Base-by-base conservation (phyloP, 2,888 invertebrate species). In the Polylopha cassiicola region DNA sequence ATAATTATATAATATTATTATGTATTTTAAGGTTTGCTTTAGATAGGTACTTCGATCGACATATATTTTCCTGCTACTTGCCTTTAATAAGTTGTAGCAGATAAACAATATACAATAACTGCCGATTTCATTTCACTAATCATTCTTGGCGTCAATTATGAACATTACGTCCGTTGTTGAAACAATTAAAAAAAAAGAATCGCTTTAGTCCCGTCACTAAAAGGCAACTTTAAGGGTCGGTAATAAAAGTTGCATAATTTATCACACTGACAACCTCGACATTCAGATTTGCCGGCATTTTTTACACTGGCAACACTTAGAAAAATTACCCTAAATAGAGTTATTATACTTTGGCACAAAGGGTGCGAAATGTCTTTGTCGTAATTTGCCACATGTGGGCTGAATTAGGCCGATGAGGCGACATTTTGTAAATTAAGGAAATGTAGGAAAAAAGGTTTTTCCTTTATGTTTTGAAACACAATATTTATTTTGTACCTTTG, bases 211-310 rank as follows among this genome's bases (percentile, higher is more conserved):
- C 7, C 2, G n/a, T 10, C 17, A 9, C 3, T 2, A 6, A 13
- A 11, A 23, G 28, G 29, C 17, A 17, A 10, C 17, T 18, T 10
- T 41, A 37, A 32, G 28, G 8, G 3, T 10, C 18, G 9, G 18
- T 49, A 46, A 49, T 48, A 51, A 45, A 49, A 49, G 34, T 47
- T 47, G 48, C 39, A 49, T 47, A 51, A 49, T 51, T 47, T 51
- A 46, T 51, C 46, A 44, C 20, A 11, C 26, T 22, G 27, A 15
- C 32, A 33, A 15, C 11, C 6, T 7, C 37, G 22, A 31, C 14
- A 27, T 20, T 28, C 23, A 4, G 13, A 17, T 28, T 10, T 5
- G 1, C 30, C 9, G n/a, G n/a, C n/a, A 6, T 15, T 28, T 27
- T 28, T 39, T 15, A 18, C 11, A 9, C 9, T 7, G 20, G 18